Evolutionary conservation across 2,113 vertebrate species (phyloP), one percentile per base, ranked within the genome.

Genomic region (Ctenomys sociabilis): DNA sequence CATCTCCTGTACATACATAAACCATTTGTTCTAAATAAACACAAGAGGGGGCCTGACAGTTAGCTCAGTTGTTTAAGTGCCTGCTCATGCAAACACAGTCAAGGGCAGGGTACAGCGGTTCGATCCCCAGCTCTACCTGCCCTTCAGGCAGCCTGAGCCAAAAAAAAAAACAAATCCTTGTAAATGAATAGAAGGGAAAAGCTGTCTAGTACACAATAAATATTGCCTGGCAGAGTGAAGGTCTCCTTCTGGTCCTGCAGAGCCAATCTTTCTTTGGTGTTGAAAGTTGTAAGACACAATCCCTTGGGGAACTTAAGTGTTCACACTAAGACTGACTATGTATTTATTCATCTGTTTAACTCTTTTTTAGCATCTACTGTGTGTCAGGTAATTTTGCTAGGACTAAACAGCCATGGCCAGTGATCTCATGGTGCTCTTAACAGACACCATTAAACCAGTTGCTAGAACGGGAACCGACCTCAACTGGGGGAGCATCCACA

Each of bases 401-500:
- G 10, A 11, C 35, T 8, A 30, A 52, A 7, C 32, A 57, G 22
- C 37, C 82, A 12, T 0, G n/a, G n/a, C 22, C 3, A 6, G 7
- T 2, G n/a, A 35, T 73, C 54, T 59, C 37, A 0, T 3, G 14
- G n/a, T 81, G 77, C 22, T n/a, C 45, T 85, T 0, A 35, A n/a
- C n/a, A 77, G 68, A 70, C 22, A 11, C 12, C 32, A 80, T 17
- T 72, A 78, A 61, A 37, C 63, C 14, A 35, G 9, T 0, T 16
- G 75, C 45, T 21, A 7, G 54, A 13, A 5, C 52, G 57, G 16
- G 4, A 77, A 12, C 0, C 1, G 30, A 21, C 43, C 21, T 7
- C 21, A 1, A 11, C 1, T 1, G 9, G n/a, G 32, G 28, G 22
- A 19, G 37, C 1, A 7, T 45, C 0, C 0, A 17, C 16, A 14